Evolutionary conservation across 2,888 invertebrate genomes (phyloP), one percentile per base, ranked within the genome.

Genomic region (Patella ulyssiponensis): DNA sequence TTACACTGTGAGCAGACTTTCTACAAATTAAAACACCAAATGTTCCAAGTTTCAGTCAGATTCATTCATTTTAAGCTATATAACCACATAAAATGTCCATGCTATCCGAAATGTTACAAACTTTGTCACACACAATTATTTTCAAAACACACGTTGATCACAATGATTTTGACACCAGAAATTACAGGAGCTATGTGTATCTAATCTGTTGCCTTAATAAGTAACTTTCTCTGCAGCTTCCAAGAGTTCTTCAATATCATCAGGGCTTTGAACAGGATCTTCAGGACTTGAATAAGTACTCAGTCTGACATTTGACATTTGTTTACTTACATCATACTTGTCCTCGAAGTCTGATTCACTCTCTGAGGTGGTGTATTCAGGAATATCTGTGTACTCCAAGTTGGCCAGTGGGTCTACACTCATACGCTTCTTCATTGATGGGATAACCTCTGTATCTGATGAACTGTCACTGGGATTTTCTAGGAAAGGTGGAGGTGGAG

Each of bases 321-420:
- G 54, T 3, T 69, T 54, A 44, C 54, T 52, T 20, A 53, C 15
- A 3, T 54, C 54, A 14, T 71, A 76, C 17, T 78, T 73, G 17
- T 76, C 81, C 71, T 82, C 82, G 74, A 81, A 84, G 69, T 85
- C 86, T 74, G 84, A 85, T 74, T 86, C 86, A 69, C 85, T 86
- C 53, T 87, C 87, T 44, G 86, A 87, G 73, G 85, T 86, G 14
- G 87, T 87, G 64, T 85, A 86, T 73, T 82, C 82, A 27, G 81
- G 81, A 15, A 83, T 81, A 51, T 81, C 81, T 20, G 84, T 79
- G 78, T 86, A 82, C 78, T 88, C 88, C 53, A 89, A 79, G 23
- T 83, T 83, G 27, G 84, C 84, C 27, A 88, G 73, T 9, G 88
- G 88, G 76, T 89, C 89, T 11, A 85, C 73, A 75, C 87, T 88